A percentile compares a stretch with the other conserved stretches of the same genome.
Evolutionary conservation across 1,140 invertebrate genomes (phyloP).

Genomic region (Drosophila virilis): DNA sequence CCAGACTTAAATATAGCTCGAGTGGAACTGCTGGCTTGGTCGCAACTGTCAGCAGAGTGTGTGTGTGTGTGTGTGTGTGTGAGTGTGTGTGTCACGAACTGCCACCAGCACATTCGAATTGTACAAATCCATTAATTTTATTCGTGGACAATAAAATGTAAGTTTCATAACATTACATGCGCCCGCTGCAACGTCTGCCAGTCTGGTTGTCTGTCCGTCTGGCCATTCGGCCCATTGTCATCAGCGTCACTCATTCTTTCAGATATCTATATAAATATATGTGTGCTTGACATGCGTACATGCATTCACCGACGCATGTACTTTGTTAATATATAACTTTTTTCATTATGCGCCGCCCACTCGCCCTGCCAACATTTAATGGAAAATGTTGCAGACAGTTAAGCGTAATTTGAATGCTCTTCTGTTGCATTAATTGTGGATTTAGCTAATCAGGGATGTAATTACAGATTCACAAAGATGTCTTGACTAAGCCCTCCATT

Average conservation of each 20-base stretch:
- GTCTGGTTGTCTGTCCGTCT: not conserved
- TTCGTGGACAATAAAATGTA: slow-evolving; percentile 76
- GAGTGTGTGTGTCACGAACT: slow-evolving; percentile 55
- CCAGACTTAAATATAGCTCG: slow-evolving; percentile 39
- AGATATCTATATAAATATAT: not conserved
- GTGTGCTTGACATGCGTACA: slow-evolving; percentile 55
- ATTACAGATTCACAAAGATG: too few species aligned
- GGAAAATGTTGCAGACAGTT: not conserved
- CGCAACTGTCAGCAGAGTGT: slow-evolving; percentile 39
- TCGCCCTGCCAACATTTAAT: not conserved
- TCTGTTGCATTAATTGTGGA: not conserved
- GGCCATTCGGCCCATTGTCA: slow-evolving; percentile 2
- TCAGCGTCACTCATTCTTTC: not conserved
- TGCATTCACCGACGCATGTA: slow-evolving; percentile 59
- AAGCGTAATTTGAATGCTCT: too few species aligned
- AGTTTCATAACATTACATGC: slow-evolving; percentile 68
- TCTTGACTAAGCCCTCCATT: too few species aligned
- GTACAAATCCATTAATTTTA: slow-evolving; percentile 83
- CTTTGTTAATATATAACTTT: not conserved
- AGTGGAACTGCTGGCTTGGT: slow-evolving; percentile 66
- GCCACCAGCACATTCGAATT: slow-evolving; percentile 70
- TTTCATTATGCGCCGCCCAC: not conserved
- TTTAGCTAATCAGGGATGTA: too few species aligned
- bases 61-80: slow-evolving; percentile 10
- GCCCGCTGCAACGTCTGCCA: slow-evolving; percentile 48